Evolutionary conservation across 2,888 invertebrate genomes (phyloP), one percentile per base, ranked within the genome.

Genomic region (Drosophila parthenogenetica): DNA sequence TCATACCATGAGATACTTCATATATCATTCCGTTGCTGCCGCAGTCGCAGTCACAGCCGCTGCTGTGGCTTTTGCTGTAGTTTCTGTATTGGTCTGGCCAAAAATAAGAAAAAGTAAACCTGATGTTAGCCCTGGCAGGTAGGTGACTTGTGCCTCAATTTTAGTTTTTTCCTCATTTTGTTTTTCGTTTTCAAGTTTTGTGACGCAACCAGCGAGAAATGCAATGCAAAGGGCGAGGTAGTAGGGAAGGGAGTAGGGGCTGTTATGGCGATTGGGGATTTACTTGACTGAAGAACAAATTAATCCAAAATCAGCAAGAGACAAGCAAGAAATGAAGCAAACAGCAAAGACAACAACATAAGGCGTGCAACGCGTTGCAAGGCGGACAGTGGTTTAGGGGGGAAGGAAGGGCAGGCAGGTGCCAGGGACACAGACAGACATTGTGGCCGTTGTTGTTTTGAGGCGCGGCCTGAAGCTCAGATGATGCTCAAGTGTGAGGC

Each of bases 1-100:
- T 90, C 91, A 90, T 90, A 90, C 91, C 85, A 87, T 89, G 89
- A 89, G 90, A 91, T 91, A 90, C 91, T 90, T 91, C 90, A 91
- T 90, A 90, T 90, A 90, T 90, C 90, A 90, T 90, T 89, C 89
- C 67, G 66, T 65, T 55, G 63, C 71, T 68, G 63, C 69, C 25
- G 55, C 48, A 65, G 63, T 64, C 25, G 55, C 48, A 11, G 35
- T 13, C 35, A 13, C 50, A 49, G 46, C 53, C 42, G 29, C 29
- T 29, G 68, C 66, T 57, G 65, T 17, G 42, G 62, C 43, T 46
- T 5, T 25, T 43, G 29, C 43, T 54, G 29, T 42, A 16, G 54
- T 43, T 54, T 16, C 46, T 57, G 45, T 69, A 78, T 69, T 67
- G 64, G 51, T 22, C 48, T 37, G 59, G 60, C 65, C 11, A 35